Evolutionary conservation across 1,140 invertebrate genomes (phyloP), one percentile per base, ranked within the genome.

Genomic region (Pachyrhynchus sulphureomaculatus): DNA sequence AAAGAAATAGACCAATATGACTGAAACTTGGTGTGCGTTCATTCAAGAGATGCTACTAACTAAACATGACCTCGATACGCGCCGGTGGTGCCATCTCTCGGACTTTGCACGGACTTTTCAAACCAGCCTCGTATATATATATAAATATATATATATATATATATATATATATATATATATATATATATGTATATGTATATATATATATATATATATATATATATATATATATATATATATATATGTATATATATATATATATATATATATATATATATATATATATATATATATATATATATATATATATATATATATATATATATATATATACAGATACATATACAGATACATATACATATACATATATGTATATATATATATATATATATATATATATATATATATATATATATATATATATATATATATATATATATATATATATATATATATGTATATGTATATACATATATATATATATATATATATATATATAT

Each of bases 381-480:
- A 39, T 39, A 39, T 39, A 39, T 39, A 39, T 39, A 39, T 39
- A 39, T 39, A 39, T 39, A 39, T 39, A 39, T 39, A 39, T 39
- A 39, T 39, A 39, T 39, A 39, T 39, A 39, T 39, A 39, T 39
- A 39, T 39, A 39, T 15, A 39, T 15, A 39, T 39, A 15, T 13
- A 13, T 39, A 26, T 26, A 26, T 26, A 26, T 26, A 26, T 26
- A 26, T 26, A 26, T 26, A 26, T 47, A 13, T 47, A 13, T 24
- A 13, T 47, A 47, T 20, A 13, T 47, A 24, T 20, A 18, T 20
- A 13, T 47, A 21, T n/a, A 20, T 47, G 17, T 4, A 26, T 2
- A 18, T 18, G 33, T 34, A n/a, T n/a, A n/a, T 34, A 34, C 33
- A 8, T 34, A 9, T 34, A n/a, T 34, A n/a, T n/a, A 34, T 9